Base-by-base conservation (phyloP, 1,140 invertebrate genomes). In the Drosophila sproati region DNA sequence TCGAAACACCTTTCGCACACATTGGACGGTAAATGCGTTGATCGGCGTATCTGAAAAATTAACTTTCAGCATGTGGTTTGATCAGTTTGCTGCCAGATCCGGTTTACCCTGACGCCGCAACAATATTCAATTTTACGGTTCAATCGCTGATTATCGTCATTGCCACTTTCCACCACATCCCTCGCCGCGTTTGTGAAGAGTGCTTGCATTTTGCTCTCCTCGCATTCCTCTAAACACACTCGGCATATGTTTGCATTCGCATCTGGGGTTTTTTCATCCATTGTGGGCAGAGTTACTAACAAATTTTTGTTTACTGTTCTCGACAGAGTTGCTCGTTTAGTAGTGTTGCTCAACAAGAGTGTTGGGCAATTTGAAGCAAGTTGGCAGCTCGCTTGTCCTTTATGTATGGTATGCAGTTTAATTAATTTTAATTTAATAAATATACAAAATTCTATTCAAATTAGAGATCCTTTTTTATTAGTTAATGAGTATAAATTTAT, bases 1-100 rank as follows among this genome's bases (percentile, higher is more conserved):
- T 86, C 85, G 2, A 60, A 78, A 43, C 91, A 92, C 4, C 59
- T 73, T 4, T 45, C 39, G 45, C 91, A 92, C 32, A 74, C 77
- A n/a, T 64, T 79, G 0, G 64, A 35, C 0, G 91, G 83, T 47
- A 91, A 31, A 7, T 68, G 48, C 5, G n/a, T 4, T 3, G 64
- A 72, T 10, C 52, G 35, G 5, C 73, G 77, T 29, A 92, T 55
- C 91, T 92, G 20, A 3, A 37, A 10, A 35, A 2, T 6, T 8
- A 0, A 0, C 2, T 10, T 41, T 6, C 12, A 64, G n/a, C 7
- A 29, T n/a, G 3, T n/a, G 12, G 5, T 31, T 6, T 12, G 5
- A 28, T 35, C 4, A 8, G 47, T 32, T 7, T 1, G 3, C 20
- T 20, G 20, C 20, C 20, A 0, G 2, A n/a, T 12, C 28, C 5